A percentile compares a stretch with the other conserved stretches of the same genome.
phyloP scores from a whole-genome alignment of 2,797 vertebrate genomes.

The Takifugu ocellatus region DNA sequence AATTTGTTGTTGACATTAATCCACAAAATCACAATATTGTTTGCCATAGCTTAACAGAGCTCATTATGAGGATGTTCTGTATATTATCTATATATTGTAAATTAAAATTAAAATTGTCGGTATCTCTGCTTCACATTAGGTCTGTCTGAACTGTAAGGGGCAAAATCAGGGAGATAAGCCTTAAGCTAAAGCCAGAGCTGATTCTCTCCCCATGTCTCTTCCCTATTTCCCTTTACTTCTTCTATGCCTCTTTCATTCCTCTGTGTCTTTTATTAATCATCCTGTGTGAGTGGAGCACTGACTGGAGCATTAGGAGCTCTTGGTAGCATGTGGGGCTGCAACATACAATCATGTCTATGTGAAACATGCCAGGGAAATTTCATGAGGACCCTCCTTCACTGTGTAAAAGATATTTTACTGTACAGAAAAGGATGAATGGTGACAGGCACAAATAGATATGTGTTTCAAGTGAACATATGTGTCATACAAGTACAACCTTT shows the following conservation, averaged over 20 bases:
- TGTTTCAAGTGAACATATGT: constrained; percentile 25
- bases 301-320: constrained; percentile 58
- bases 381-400: not conserved
- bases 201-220: constrained; percentile 32
- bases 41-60: no score
- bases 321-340: constrained; percentile 42
- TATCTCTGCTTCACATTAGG: constrained; percentile 43
- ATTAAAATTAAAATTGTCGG: constrained; percentile 20
- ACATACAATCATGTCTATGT: constrained; percentile 26
- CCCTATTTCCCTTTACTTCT: constrained; percentile 11
- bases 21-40: no score
- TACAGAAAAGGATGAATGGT: constrained; percentile 6
- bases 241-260: constrained; percentile 25
- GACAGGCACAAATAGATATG: constrained; percentile 6
- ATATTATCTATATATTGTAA: no score
- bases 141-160: constrained; percentile 53
- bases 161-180: constrained; percentile 55
- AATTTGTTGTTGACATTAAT: no score
- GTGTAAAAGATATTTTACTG: not conserved
- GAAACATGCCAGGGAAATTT: not conserved
- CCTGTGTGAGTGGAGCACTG: constrained; percentile 71
- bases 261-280: constrained; percentile 71
- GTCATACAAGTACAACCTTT: constrained; percentile 47
- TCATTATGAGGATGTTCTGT: no score
- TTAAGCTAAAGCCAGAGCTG: constrained; percentile 42